phyloP scores from a whole-genome alignment of 2,113 vertebrate genomes.

The Saguinus midas region DNA sequence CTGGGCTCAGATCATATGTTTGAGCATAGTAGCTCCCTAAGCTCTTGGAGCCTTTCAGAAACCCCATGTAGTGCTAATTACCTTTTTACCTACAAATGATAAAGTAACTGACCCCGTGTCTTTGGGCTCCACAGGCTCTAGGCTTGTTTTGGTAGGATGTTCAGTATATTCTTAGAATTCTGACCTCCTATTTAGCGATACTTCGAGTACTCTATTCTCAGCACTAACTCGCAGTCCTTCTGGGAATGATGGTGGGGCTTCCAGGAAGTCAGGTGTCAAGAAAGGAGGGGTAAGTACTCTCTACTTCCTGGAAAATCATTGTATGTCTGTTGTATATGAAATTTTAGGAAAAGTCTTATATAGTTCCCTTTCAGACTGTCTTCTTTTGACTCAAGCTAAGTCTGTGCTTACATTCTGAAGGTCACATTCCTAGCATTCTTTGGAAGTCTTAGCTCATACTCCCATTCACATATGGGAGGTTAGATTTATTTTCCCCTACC shows the following conservation, averaged over 20 bases:
- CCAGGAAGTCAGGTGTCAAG: slow-evolving; percentile 39
- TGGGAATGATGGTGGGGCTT: not conserved
- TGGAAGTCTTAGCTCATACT: not conserved
- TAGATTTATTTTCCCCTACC: not conserved
- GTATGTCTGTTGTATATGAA: slow-evolving; percentile 33
- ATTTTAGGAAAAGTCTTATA: slow-evolving; percentile 27
- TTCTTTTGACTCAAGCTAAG: not conserved
- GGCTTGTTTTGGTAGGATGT: not conserved
- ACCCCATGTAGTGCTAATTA: not conserved
- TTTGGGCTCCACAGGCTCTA: not conserved
- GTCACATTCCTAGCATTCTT: slow-evolving; percentile 4
- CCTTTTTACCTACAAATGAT: not conserved
- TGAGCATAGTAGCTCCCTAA: not conserved
- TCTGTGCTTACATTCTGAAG: not conserved
- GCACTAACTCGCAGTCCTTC: slow-evolving; percentile 46
- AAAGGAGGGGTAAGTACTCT: slow-evolving; percentile 49
- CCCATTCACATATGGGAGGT: not conserved
- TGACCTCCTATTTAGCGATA: not conserved
- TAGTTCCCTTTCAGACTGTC: not conserved
- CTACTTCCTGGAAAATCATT: slow-evolving; percentile 39
- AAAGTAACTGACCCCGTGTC: not conserved
- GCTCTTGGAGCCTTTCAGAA: not conserved
- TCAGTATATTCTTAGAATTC: not conserved
- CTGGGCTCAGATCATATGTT: not conserved
- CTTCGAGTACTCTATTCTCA: slow-evolving; percentile 26